Evolutionary conservation across 2,113 vertebrate species (phyloP), one percentile per base, ranked within the genome.

Genomic region (Neolamprologus caudopunctatus): DNA sequence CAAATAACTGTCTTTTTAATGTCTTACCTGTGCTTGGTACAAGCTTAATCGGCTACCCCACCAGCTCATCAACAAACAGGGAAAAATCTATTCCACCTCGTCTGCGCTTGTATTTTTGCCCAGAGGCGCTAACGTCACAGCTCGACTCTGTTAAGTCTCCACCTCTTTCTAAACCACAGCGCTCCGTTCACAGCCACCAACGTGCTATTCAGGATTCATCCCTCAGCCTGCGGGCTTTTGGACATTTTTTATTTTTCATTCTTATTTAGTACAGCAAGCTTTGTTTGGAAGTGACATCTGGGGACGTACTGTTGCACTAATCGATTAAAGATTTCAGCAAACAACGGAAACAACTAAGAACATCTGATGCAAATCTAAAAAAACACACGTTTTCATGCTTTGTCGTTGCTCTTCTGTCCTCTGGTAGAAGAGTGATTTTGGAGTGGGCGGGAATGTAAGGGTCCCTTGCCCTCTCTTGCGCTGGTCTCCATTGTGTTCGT

Each of bases 251-350:
- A 83, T 85, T 94, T 86, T 55, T 21, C 37, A 24, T 92, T 71
- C 14, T 17, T 87, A 61, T 87, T 88, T 75, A 78, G 93, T 82
- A 90, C 97, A 97, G 97, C 97, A 98, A 98, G 97, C 97, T 93
- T 95, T 96, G 95, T 97, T 97, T 95, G 95, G 95, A 96, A 92
- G 87, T 96, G 95, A 96, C 95, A 97, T 95, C 97, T 96, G 96
- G 95, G 97, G 97, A 96, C 94, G 85, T 93, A 95, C 91, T 94
- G 95, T 96, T 96, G 95, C 95, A 95, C 93, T 79, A 78, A 80
- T 58, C 57, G 83, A 89, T 83, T 10, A 92, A 91, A 85, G 24
- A 89, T 81, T 88, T 81, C 68, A 75, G 92, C 90, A 61, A 93
- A 85, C 86, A 92, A 87, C 89, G 45, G 57, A 81, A 94, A 93